A percentile compares a stretch with the other conserved stretches of the same genome.
Conservation (phyloP, 2,888 invertebrate species). For the Agrotis exclamationis region DNA sequence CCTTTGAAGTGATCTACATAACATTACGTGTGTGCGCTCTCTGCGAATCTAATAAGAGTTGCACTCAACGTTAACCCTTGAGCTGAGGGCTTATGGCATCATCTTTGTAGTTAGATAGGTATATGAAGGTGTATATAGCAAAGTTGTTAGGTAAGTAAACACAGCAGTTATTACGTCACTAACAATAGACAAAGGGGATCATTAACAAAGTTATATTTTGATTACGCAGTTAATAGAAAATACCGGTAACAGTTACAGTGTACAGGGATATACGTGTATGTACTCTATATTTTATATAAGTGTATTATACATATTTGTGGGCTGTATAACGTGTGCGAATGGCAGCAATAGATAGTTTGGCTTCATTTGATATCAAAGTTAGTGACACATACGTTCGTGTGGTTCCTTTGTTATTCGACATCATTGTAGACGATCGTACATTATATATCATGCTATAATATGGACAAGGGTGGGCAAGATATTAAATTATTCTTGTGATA, state of each 20-base stretch:
- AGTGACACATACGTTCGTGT: slow-evolving; percentile 53
- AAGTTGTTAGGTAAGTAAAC: slow-evolving; percentile 24
- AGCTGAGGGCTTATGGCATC: slow-evolving; percentile 37
- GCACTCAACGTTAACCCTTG: slow-evolving; percentile 57
- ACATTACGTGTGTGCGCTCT: slow-evolving; percentile 46
- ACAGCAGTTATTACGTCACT: slow-evolving; percentile 23
- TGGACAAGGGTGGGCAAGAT: slow-evolving; percentile 27
- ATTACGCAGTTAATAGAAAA: slow-evolving; percentile 44
- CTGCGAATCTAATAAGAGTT: slow-evolving; percentile 57
- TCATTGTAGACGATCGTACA: slow-evolving; percentile 27
- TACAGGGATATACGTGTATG: slow-evolving; percentile 10
- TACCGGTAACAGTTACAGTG: background rate
- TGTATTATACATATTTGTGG: slow-evolving; percentile 19
- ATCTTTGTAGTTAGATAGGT: slow-evolving; percentile 6
- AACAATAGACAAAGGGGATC: slow-evolving; percentile 38
- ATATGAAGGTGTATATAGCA: slow-evolving; percentile 1
- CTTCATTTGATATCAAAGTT: slow-evolving; percentile 49
- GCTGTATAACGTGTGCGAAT: slow-evolving; percentile 27
- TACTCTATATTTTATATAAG: slow-evolving; percentile 8
- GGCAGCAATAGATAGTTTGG: slow-evolving; percentile 49
- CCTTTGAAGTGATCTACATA: slow-evolving; percentile 62
- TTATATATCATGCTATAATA: slow-evolving; percentile 7
- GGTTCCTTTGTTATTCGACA: slow-evolving; percentile 52
- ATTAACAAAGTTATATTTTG: slow-evolving; percentile 56
- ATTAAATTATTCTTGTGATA: slow-evolving; percentile 30